Evolutionary conservation across 2,888 invertebrate genomes (phyloP).

Genomic region (Lepidocyrtoides sp.): DNA sequence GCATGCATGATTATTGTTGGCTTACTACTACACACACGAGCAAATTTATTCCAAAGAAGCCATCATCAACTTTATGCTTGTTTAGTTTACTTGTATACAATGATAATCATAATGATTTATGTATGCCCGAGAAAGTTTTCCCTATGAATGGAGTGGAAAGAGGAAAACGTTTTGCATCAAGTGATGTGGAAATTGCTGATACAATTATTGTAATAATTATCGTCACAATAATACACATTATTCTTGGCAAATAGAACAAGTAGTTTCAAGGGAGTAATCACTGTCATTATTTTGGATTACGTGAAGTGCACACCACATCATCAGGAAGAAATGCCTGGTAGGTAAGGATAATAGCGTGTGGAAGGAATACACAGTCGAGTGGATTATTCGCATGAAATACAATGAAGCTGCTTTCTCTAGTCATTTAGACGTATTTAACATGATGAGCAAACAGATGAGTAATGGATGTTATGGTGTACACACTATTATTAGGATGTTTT

Average conservation of each 20-base stretch:
- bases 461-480: too few relatives aligned
- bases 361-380: not conserved
- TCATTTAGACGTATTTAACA: too few relatives aligned
- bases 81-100: too few relatives aligned
- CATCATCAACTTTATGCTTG: too few relatives aligned
- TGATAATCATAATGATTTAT: not conserved
- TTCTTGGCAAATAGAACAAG: too few relatives aligned
- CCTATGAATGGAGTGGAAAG: not conserved
- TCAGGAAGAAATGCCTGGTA: too few relatives aligned
- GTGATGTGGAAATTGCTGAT: conserved; percentile 4
- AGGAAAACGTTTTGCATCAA: not conserved
- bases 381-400: not conserved
- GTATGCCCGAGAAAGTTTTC: not conserved
- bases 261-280: not conserved
- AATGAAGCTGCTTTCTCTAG: too few relatives aligned
- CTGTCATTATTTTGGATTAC: not conserved
- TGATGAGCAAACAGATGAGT: too few relatives aligned
- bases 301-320: too few relatives aligned
- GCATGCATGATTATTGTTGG: not conserved
- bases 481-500: too few relatives aligned
- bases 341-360: too few relatives aligned
- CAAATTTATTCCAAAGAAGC: not conserved
- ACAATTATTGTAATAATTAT: not conserved
- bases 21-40: not conserved
- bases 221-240: too few relatives aligned